phyloP scores from a whole-genome alignment of 2,113 vertebrate species.

The Dascyllus trimaculatus region DNA sequence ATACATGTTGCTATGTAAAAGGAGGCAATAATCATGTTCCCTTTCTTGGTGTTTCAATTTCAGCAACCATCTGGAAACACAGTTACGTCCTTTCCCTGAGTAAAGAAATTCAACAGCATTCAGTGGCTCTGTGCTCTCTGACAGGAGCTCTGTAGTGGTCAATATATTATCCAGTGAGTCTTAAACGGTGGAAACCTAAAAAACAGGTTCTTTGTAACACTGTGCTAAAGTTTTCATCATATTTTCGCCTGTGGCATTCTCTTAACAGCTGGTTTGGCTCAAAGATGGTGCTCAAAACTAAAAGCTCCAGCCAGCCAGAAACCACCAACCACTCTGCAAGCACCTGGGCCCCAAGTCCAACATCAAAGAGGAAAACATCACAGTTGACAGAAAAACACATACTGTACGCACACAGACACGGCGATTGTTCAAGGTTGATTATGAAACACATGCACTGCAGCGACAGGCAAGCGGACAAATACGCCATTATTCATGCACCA shows the following conservation, averaged over 20 bases:
- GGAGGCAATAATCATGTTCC: too few relatives aligned
- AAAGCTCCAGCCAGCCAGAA: neutral
- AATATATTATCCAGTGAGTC: too few relatives aligned
- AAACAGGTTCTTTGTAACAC: neutral
- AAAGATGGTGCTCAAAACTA: neutral
- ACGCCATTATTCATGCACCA: conserved; percentile 55
- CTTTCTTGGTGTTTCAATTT: too few relatives aligned
- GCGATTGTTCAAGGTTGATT: conserved; percentile 43
- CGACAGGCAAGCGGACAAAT: conserved; percentile 49
- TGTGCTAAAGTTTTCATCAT: neutral
- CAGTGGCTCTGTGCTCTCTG: too few relatives aligned
- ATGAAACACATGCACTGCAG: conserved; percentile 47
- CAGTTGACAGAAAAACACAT: neutral
- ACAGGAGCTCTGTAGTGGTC: too few relatives aligned
- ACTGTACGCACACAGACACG: neutral
- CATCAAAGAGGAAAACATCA: conserved; percentile 34
- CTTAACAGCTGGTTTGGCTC: conserved; percentile 6
- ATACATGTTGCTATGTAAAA: too few relatives aligned
- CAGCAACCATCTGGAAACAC: too few relatives aligned
- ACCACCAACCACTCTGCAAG: neutral
- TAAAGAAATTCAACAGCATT: too few relatives aligned
- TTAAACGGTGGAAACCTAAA: too few relatives aligned
- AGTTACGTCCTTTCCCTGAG: too few relatives aligned
- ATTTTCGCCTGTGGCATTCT: neutral
- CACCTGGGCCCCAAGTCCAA: conserved; percentile 38